Evolutionary conservation across 1,140 invertebrate species (phyloP).

Genomic region (Heliconius hewitsoni): DNA sequence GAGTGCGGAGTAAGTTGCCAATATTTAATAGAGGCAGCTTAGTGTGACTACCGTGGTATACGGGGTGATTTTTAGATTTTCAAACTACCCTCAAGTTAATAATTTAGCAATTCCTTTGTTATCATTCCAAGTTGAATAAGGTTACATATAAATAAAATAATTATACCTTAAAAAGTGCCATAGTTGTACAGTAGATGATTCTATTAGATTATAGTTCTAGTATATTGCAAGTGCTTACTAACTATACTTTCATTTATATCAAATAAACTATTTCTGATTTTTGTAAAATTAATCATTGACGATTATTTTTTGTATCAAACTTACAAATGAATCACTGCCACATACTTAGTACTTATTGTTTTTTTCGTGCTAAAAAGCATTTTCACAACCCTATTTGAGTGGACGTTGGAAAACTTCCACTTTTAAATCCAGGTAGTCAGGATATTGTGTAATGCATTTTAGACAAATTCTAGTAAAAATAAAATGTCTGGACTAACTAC

Average conservation of each 20-base stretch:
- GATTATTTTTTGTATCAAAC: slow-evolving; percentile 5
- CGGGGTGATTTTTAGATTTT: slow-evolving; percentile 26
- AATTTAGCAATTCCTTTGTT: slow-evolving; percentile 46
- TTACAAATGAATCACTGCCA: slow-evolving; percentile 20
- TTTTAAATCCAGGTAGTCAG: not conserved
- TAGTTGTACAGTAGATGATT: slow-evolving; percentile 58
- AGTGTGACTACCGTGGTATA: slow-evolving; percentile 27
- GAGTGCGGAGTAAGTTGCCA: slow-evolving; percentile 22
- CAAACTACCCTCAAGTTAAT: slow-evolving; percentile 35
- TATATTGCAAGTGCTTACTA: slow-evolving; percentile 31
- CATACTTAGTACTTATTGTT: not conserved
- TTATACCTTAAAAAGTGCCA: slow-evolving; percentile 56
- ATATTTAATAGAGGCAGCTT: slow-evolving; percentile 48
- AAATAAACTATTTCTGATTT: not conserved
- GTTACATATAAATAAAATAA: slow-evolving; percentile 39
- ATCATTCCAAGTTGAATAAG: slow-evolving; percentile 48
- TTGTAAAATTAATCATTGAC: not conserved
- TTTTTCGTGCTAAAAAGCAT: not conserved
- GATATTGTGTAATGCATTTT: not conserved
- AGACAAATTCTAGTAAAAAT: slow-evolving; percentile 16
- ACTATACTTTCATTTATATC: slow-evolving; percentile 10
- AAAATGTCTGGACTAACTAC: slow-evolving; percentile 27
- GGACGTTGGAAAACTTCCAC: not conserved
- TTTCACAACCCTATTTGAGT: not conserved
- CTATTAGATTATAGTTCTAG: slow-evolving; percentile 42